A percentile compares a stretch with the other conserved stretches of the same genome.
Conservation (phyloP, 1,140 invertebrate species). For the Steinernema feltiae region DNA sequence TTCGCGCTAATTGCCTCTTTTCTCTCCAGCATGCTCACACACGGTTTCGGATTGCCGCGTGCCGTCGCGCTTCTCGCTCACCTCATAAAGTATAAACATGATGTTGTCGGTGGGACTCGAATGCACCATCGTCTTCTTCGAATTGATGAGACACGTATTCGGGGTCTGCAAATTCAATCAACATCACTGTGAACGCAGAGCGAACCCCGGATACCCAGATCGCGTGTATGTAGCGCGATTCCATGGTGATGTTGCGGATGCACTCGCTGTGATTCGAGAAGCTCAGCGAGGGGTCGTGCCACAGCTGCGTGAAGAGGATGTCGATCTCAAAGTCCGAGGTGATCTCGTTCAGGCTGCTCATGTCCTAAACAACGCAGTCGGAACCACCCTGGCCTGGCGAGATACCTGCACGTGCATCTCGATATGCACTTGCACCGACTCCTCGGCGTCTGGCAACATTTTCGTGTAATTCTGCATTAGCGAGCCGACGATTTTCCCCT, state of each 20-base stretch:
- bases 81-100: constrained; percentile 41
- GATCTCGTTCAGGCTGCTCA: constrained; percentile 54
- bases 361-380: constrained; percentile 40
- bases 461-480: constrained; percentile 55
- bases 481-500: constrained; percentile 46
- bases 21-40: too few relatives aligned
- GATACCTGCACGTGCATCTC: constrained; percentile 52
- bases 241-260: constrained; percentile 57
- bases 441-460: constrained; percentile 52
- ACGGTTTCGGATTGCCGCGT: too few relatives aligned
- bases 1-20: too few relatives aligned
- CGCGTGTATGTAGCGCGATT: constrained; percentile 41
- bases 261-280: constrained; percentile 53
- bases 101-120: constrained; percentile 56
- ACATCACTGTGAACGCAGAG: too few relatives aligned
- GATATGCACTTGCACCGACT: constrained; percentile 48
- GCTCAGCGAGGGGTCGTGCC: constrained; percentile 50
- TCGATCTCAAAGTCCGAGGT: constrained; percentile 57
- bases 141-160: constrained; percentile 56
- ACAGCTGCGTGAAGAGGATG: constrained; percentile 57
- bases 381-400: not conserved
- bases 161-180: too few relatives aligned
- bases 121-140: constrained; percentile 49
- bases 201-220: too few relatives aligned
- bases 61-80: too few relatives aligned